Percentiles rank a stretch among this genome's conserved stretches.
phyloP scores from a whole-genome alignment of 1,140 invertebrate genomes.

The Habropoda laboriosa region DNA sequence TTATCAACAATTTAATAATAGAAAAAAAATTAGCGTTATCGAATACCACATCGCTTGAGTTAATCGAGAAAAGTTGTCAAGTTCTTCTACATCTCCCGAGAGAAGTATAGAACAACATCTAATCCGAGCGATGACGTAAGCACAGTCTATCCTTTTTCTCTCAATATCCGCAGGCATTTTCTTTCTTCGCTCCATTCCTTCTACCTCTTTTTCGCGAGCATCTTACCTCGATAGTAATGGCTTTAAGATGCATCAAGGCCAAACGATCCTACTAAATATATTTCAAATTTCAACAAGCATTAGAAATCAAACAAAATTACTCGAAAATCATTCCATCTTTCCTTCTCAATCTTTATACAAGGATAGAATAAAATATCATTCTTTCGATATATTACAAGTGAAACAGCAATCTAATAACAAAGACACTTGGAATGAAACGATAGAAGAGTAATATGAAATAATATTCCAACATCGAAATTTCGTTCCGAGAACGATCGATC shows the following conservation, averaged over 20 bases:
- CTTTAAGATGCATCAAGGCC: background rate
- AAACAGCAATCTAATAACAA: background rate
- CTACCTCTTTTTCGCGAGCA: slow-evolving; percentile 41
- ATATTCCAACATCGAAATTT: background rate
- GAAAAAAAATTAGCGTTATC: background rate
- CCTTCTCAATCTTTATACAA: too few species aligned
- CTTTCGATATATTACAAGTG: background rate
- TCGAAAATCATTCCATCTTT: background rate
- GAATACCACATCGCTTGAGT: background rate
- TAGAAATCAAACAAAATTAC: background rate
- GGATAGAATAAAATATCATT: background rate
- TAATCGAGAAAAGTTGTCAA: background rate
- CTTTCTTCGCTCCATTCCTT: slow-evolving; percentile 13
- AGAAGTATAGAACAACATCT: slow-evolving; percentile 7
- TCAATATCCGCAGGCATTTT: background rate
- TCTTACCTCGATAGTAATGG: slow-evolving; percentile 6
- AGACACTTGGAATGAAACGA: too few species aligned
- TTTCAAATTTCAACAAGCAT: background rate
- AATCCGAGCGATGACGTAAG: slow-evolving; percentile 67
- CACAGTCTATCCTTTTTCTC: slow-evolving; percentile 24
- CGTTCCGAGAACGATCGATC: background rate
- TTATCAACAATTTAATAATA: too few species aligned
- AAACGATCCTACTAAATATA: background rate
- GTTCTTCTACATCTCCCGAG: background rate
- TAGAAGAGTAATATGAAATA: background rate